Base-by-base conservation (phyloP, 2,113 vertebrate species). In the Narcine bancroftii region DNA sequence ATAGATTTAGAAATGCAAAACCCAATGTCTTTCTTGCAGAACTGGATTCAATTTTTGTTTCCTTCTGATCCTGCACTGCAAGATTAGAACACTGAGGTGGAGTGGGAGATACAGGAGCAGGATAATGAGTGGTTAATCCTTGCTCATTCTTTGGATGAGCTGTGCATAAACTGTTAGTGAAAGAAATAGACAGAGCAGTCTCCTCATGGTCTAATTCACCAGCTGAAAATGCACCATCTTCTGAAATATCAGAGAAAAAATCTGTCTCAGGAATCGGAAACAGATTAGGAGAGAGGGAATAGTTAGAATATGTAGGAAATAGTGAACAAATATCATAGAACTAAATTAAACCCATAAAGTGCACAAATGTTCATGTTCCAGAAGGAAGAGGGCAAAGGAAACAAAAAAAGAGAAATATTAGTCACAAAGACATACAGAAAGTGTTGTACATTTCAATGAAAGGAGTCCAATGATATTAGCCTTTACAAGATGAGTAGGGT, bases 211-310 rank as follows among this genome's bases (percentile, higher is more conserved):
- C 93, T 11, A 94, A 93, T 93, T 96, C 96, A 92, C 93, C 94
- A 95, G 93, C 94, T 3, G 89, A 26, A 94, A 95, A 93, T 36
- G 94, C 92, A 92, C 97, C 97, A 69, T 98, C 97, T 95, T 99
- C 97, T 0, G 96, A 99, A 96, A 98, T 97, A 94, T 98, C 98
- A 63, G 98, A 99, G 92, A 98, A 95, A 83, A 96, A 93, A 93
- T 98, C 97, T 3, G 97, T 92, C 95, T 99, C 98, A 0, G 96
- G 97, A 95, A 98, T 96, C 53, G 97, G 95, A 93, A 96, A 94
- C 19, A 97, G 94, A 92, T 95, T 95, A 92, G 95, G 95, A 47
- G 95, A 95, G 92, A 96, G 95, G 93, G 95, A 96, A 94, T 97
- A 96, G 92, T 95, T 93, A 76, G 94, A 95, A 93, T 94, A 95